These are phyloP conservation scores for Anguilla obscura DNA, from an alignment of 2,797 vertebrate species.

Conservation along the genomic window DNA sequence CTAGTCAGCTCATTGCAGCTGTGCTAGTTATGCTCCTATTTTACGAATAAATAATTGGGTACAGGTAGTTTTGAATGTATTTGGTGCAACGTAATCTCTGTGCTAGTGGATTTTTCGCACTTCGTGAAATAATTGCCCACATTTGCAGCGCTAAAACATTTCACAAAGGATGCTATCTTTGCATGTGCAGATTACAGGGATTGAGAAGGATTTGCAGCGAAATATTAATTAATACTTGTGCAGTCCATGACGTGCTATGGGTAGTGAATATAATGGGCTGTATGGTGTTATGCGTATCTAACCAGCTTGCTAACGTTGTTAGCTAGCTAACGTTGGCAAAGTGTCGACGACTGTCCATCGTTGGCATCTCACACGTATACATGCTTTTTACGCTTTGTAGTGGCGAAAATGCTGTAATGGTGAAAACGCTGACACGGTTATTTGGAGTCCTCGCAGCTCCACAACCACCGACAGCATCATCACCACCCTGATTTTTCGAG, in stretches of 20 bases:
- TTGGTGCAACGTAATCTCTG: background rate
- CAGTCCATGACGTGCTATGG: background rate
- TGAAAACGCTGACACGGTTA: conserved; percentile 15
- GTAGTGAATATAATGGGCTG: background rate
- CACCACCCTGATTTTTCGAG: background rate
- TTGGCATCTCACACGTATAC: background rate
- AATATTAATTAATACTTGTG: background rate
- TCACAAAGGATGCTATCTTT: background rate
- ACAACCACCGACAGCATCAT: background rate
- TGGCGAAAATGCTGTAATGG: background rate
- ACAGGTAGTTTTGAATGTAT: background rate
- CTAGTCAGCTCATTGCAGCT: background rate
- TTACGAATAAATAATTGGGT: background rate
- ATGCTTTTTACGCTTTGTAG: background rate
- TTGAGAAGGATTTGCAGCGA: background rate
- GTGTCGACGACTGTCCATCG: background rate
- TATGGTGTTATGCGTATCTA: background rate
- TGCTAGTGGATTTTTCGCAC: background rate
- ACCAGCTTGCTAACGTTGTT: background rate
- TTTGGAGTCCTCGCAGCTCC: background rate
- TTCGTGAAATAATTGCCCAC: background rate
- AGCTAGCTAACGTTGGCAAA: background rate
- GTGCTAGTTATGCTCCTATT: background rate
- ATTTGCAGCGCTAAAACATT: background rate
- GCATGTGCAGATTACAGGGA: background rate